Percentiles rank a stretch among this genome's conserved stretches.
phyloP scores from a whole-genome alignment of 2,113 vertebrate species.

The Sander lucioperca region DNA sequence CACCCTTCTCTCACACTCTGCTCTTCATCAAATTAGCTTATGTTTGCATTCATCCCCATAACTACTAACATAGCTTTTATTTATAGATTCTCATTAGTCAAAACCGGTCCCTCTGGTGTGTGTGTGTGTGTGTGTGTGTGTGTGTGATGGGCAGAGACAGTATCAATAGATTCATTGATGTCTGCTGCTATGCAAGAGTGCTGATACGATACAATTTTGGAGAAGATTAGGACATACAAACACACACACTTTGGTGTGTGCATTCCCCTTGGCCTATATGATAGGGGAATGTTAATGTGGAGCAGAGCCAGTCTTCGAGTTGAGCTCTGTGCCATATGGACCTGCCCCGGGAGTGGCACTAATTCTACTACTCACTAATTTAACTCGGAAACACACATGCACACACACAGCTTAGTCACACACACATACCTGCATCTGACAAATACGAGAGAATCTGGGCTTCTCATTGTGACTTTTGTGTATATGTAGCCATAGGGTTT shows the following conservation, averaged over 20 bases:
- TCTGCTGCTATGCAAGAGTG: not conserved
- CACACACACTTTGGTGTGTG: constrained; percentile 25
- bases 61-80: constrained; percentile 10
- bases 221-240: not conserved
- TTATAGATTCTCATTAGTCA: not conserved
- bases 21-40: constrained; percentile 45
- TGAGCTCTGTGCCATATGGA: constrained; percentile 64
- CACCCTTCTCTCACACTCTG: not conserved
- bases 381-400: constrained; percentile 34
- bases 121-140: not conserved
- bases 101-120: not conserved
- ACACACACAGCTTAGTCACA: constrained; percentile 8
- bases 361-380: constrained; percentile 60
- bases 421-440: constrained; percentile 1
- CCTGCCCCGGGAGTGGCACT: constrained; percentile 54
- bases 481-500: not conserved
- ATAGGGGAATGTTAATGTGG: constrained; percentile 59
- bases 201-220: constrained; percentile 16
- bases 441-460: not conserved
- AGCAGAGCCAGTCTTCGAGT: constrained; percentile 55
- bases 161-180: constrained; percentile 3
- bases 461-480: not conserved
- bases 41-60: constrained; percentile 35
- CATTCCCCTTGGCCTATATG: constrained; percentile 45
- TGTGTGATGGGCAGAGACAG: not conserved